These are phyloP conservation scores for Mareca strepera DNA, from an alignment of 2,797 vertebrate genomes.

Conservation along the genomic window DNA sequence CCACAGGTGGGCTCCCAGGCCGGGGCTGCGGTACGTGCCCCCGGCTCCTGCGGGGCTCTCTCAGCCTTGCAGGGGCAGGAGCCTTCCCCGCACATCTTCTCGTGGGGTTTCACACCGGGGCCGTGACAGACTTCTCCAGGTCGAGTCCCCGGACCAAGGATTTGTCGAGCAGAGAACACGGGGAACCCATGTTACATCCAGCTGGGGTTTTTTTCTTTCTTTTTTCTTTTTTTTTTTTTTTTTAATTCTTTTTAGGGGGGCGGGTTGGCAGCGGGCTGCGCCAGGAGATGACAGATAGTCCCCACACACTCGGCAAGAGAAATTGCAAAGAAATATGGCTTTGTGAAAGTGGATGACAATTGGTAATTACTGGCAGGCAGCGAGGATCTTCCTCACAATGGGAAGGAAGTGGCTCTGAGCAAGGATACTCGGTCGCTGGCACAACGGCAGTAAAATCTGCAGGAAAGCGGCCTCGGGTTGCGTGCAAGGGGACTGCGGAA, in stretches of 20 bases:
- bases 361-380: conserved; percentile 74
- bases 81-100: too few species aligned
- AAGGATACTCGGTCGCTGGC: background rate
- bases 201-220: background rate
- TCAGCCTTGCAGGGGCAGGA: accelerated
- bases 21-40: accelerated
- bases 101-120: background rate
- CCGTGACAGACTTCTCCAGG: background rate
- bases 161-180: background rate
- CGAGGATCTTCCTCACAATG: conserved; percentile 30
- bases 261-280: background rate
- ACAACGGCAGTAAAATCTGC: background rate
- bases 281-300: conserved; percentile 54
- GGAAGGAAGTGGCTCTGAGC: conserved; percentile 15
- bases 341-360: conserved; percentile 74
- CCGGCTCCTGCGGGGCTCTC: background rate
- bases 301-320: conserved; percentile 53
- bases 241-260: background rate
- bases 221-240: background rate
- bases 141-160: background rate
- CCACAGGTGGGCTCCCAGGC: background rate
- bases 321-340: conserved; percentile 68
- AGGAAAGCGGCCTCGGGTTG: conserved; percentile 8
- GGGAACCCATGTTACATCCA: conserved; percentile 11
- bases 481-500: background rate